These are phyloP conservation scores for Adela reaumurella DNA, from an alignment of 2,888 invertebrate genomes.

Conservation along the genomic window DNA sequence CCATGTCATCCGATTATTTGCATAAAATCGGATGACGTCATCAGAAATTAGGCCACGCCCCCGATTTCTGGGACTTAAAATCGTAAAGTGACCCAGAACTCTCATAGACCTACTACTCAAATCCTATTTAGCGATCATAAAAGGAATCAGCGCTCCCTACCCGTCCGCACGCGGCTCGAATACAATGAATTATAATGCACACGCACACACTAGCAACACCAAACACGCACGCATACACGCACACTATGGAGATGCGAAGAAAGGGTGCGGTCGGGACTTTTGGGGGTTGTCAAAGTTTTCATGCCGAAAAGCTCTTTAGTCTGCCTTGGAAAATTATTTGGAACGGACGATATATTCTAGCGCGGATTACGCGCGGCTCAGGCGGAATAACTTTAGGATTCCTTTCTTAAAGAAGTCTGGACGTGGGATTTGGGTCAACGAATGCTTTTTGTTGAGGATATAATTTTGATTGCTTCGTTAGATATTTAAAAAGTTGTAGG, in stretches of 20 bases:
- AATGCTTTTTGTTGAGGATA: too few species aligned
- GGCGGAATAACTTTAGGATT: too few species aligned
- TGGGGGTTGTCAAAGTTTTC: not conserved
- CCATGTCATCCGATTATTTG: too few species aligned
- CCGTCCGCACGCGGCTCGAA: not conserved
- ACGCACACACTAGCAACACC: not conserved
- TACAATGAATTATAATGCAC: not conserved
- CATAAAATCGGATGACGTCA: too few species aligned
- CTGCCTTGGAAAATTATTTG: not conserved
- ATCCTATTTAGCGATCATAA: conserved; percentile 13
- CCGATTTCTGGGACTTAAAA: too few species aligned
- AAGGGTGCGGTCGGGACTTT: not conserved
- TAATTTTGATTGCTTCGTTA: too few species aligned
- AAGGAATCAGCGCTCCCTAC: conserved; percentile 4
- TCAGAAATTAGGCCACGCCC: too few species aligned
- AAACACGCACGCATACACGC: not conserved
- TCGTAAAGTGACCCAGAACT: too few species aligned
- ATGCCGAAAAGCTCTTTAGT: not conserved
- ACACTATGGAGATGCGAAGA: not conserved
- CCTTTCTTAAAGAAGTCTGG: too few species aligned
- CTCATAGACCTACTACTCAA: too few species aligned
- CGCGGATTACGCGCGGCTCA: not conserved
- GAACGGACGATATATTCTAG: not conserved
- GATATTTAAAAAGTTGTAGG: too few species aligned
- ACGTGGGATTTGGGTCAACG: too few species aligned